A percentile compares a stretch with the other conserved stretches of the same genome.
phyloP scores from a whole-genome alignment of 2,888 invertebrate species.

The Spialia ferax region DNA sequence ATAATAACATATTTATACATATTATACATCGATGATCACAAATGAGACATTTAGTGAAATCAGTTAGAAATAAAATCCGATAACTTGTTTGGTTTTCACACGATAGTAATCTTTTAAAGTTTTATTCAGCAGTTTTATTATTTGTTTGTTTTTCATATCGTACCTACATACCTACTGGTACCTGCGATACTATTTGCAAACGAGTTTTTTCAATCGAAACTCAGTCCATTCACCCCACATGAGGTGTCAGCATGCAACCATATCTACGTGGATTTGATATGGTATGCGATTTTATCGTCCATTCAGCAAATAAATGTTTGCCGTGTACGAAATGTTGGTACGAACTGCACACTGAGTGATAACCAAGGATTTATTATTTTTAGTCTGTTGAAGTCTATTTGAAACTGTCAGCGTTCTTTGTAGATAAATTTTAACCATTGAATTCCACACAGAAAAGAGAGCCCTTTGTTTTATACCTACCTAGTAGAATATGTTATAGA shows the following conservation, averaged over 20 bases:
- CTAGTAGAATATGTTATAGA: no score
- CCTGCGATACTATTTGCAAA: conserved; percentile 15
- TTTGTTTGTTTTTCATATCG: conserved; percentile 18
- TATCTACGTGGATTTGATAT: conserved; percentile 16
- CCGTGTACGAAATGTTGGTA: neutral
- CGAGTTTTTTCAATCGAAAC: conserved; percentile 11
- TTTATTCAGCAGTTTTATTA: neutral
- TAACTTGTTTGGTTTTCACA: neutral
- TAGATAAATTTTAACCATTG: no score
- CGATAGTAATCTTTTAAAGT: neutral
- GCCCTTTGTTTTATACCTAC: neutral
- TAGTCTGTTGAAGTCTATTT: neutral
- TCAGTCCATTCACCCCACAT: conserved; percentile 15
- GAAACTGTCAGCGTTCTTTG: neutral
- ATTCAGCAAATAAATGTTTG: conserved; percentile 18
- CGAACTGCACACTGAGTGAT: neutral
- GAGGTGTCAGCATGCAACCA: conserved; percentile 12
- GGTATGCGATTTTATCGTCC: conserved; percentile 23
- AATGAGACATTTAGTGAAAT: neutral
- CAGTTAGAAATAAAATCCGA: neutral
- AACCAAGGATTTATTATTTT: conserved; percentile 11
- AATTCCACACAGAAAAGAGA: no score
- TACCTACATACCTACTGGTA: no score
- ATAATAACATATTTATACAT: no score
- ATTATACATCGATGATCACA: no score